Evolutionary conservation across 2,797 vertebrate genomes (phyloP).

Genomic region (Notolabrus celidotus): DNA sequence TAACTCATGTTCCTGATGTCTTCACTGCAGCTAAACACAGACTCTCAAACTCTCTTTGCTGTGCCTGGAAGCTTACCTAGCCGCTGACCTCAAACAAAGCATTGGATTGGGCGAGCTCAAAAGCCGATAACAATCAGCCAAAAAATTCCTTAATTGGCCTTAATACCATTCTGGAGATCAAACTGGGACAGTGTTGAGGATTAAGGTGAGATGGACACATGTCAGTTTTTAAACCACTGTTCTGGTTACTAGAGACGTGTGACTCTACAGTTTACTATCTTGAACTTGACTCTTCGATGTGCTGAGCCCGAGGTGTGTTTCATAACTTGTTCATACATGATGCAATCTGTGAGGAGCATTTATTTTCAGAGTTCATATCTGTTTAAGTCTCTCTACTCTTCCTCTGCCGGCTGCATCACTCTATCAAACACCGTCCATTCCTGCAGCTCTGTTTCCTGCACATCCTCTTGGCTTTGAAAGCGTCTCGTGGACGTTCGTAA

Average conservation of each 20-base stretch:
- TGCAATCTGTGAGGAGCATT: not conserved
- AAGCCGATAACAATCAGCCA: not conserved
- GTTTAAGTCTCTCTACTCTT: slow-evolving; percentile 7
- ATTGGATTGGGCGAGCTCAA: not conserved
- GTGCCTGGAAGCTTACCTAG: not conserved
- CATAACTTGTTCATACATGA: slow-evolving; percentile 20
- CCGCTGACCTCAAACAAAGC: not conserved
- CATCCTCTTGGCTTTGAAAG: not conserved
- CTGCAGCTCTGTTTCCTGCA: not conserved
- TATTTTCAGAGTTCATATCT: not conserved
- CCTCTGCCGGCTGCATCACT: slow-evolving; percentile 11
- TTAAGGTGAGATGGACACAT: not conserved
- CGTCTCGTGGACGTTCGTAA: not conserved
- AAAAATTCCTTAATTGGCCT: not conserved
- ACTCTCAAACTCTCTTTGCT: too few species aligned
- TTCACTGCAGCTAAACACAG: too few species aligned
- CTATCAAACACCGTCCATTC: slow-evolving; percentile 1
- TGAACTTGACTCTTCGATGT: slow-evolving; percentile 8
- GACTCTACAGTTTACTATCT: slow-evolving; percentile 3
- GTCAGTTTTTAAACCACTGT: too few species aligned
- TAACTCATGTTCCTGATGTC: too few species aligned
- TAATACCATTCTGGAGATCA: not conserved
- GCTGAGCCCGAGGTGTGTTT: not conserved
- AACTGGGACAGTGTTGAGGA: not conserved
- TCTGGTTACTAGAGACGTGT: too few species aligned